Conservation (phyloP, 2,888 invertebrate genomes). For the Eupithecia tripunctaria region DNA sequence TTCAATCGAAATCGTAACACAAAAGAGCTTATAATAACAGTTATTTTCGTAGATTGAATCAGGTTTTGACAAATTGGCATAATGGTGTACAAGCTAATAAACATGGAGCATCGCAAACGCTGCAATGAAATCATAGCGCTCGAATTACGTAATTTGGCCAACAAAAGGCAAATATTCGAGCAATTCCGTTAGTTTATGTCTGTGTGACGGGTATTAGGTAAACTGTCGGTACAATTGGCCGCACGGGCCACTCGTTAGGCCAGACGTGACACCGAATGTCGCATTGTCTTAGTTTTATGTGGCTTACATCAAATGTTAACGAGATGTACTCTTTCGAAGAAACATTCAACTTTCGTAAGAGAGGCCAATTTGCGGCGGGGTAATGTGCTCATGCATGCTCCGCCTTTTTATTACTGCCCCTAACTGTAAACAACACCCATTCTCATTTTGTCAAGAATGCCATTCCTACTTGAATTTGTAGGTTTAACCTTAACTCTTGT, state of each 20-base stretch:
- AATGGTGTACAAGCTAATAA: conserved; percentile 49
- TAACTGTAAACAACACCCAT: conserved; percentile 83
- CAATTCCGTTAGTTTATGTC: conserved; percentile 78
- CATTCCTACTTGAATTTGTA: conserved; percentile 61
- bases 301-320: conserved; percentile 79
- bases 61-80: conserved; percentile 41
- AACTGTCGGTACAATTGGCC: conserved; percentile 78
- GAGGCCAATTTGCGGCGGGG: conserved; percentile 79
- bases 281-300: conserved; percentile 80
- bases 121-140: conserved; percentile 74
- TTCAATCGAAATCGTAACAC: conserved; percentile 56
- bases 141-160: conserved; percentile 76
- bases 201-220: conserved; percentile 78
- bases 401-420: conserved; percentile 83
- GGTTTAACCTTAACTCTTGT: conserved; percentile 49
- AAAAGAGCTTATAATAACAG: conserved; percentile 52
- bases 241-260: conserved; percentile 82
- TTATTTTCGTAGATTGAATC: conserved; percentile 51
- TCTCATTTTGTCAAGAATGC: conserved; percentile 63
- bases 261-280: conserved; percentile 76
- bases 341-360: conserved; percentile 80
- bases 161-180: conserved; percentile 76
- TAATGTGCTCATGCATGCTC: conserved; percentile 78
- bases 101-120: conserved; percentile 52
- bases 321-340: conserved; percentile 80